Percentiles rank a stretch among this genome's conserved stretches.
Evolutionary conservation across 2,797 vertebrate genomes (phyloP).

Genomic region (Malurus splendens): DNA sequence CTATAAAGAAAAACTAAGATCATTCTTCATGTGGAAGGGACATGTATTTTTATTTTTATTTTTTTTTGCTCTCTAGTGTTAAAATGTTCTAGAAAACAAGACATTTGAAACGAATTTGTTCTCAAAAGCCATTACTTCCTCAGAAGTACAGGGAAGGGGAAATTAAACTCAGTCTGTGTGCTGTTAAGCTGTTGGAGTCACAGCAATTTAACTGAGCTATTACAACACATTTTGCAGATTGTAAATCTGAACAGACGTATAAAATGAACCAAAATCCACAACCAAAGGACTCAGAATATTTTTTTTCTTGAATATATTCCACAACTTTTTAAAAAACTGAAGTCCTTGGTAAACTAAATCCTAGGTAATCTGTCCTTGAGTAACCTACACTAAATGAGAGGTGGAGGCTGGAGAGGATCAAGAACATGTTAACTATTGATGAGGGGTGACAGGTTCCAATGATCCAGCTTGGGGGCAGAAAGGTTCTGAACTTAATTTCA

Average conservation of each 20-base stretch:
- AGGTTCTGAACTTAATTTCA: constrained; percentile 13
- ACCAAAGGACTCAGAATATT: neutral
- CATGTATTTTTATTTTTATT: neutral
- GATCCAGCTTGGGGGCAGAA: neutral
- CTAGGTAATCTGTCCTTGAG: neutral
- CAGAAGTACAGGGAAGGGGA: neutral
- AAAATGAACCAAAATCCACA: neutral
- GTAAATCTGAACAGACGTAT: neutral
- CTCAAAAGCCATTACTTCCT: neutral
- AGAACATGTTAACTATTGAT: neutral
- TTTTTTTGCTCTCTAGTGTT: neutral
- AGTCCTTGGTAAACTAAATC: neutral
- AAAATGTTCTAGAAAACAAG: neutral
- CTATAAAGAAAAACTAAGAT: neutral
- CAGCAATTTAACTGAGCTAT: neutral
- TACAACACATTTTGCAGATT: neutral
- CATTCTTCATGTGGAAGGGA: neutral
- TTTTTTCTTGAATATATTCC: neutral
- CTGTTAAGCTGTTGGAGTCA: neutral
- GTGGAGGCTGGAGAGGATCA: constrained; percentile 1
- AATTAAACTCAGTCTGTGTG: neutral
- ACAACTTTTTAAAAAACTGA: neutral
- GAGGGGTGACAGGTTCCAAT: neutral
- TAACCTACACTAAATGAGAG: neutral
- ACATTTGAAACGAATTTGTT: neutral